Evolutionary conservation across 2,113 vertebrate genomes (phyloP).

Genomic region (Otocyon megalotis): DNA sequence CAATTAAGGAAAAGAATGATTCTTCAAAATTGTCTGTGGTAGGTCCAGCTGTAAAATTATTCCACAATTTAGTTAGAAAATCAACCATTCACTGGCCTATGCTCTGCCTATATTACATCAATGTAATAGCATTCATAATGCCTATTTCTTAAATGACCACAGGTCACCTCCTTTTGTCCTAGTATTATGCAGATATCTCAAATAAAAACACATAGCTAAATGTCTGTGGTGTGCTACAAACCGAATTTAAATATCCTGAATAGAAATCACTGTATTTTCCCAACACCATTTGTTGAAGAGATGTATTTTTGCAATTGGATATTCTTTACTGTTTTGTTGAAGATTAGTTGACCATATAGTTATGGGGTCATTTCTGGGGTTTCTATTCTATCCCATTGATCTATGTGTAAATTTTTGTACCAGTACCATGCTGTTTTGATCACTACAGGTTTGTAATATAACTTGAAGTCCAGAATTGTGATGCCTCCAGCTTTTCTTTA

Average conservation of each 20-base stretch:
- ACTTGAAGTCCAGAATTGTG: background rate
- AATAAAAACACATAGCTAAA: slow-evolving; percentile 41
- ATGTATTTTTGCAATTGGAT: background rate
- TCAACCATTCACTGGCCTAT: background rate
- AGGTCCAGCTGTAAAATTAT: background rate
- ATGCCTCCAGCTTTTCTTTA: background rate
- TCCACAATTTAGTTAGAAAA: slow-evolving; percentile 25
- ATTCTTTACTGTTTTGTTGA: background rate
- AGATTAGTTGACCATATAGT: background rate
- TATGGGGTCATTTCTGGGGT: background rate
- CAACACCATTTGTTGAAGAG: background rate
- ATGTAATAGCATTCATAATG: background rate
- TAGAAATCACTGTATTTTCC: slow-evolving; percentile 6
- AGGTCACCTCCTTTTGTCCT: background rate
- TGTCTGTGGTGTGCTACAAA: background rate
- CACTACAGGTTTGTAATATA: background rate
- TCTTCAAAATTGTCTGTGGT: slow-evolving; percentile 23
- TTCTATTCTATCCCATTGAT: background rate
- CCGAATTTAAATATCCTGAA: background rate
- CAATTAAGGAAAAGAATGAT: background rate
- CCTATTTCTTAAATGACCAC: background rate
- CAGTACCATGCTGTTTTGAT: background rate
- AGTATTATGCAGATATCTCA: background rate
- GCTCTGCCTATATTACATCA: background rate
- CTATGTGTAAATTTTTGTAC: background rate